Percentiles rank a stretch among this genome's conserved stretches.
Evolutionary conservation across 2,797 vertebrate species (phyloP).

Genomic region (Chromobotia macracanthus): DNA sequence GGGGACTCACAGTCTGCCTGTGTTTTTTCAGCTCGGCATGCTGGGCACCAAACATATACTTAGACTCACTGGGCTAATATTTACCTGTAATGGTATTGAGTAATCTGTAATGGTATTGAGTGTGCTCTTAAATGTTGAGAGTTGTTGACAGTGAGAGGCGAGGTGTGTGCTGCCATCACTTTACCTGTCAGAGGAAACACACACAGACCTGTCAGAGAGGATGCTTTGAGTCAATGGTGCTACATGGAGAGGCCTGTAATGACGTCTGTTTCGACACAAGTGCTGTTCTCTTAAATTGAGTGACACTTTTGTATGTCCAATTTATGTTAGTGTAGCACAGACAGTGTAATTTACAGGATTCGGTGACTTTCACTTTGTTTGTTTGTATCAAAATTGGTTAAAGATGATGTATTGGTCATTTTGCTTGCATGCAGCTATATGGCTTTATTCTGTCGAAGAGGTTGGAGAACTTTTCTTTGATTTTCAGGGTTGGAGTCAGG

Average conservation of each 20-base stretch:
- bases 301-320: slow-evolving; percentile 57
- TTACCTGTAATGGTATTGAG: slow-evolving; percentile 56
- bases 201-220: slow-evolving; percentile 54
- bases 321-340: slow-evolving; percentile 48
- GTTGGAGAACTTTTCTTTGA: slow-evolving; percentile 1
- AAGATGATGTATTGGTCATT: slow-evolving; percentile 12
- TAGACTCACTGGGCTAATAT: slow-evolving; percentile 56
- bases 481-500: not conserved
- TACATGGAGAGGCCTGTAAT: slow-evolving; percentile 62
- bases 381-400: slow-evolving; percentile 39
- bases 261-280: slow-evolving; percentile 62
- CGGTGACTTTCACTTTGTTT: slow-evolving; percentile 31
- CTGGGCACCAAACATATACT: slow-evolving; percentile 39
- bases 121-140: slow-evolving; percentile 60
- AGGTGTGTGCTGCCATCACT: slow-evolving; percentile 59
- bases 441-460: slow-evolving; percentile 5
- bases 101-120: slow-evolving; percentile 63
- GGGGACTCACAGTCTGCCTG: not conserved
- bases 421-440: slow-evolving; percentile 7
- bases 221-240: slow-evolving; percentile 62
- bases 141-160: slow-evolving; percentile 61
- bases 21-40: slow-evolving; percentile 16
- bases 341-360: slow-evolving; percentile 50
- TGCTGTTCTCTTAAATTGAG: slow-evolving; percentile 61
- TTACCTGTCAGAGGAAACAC: slow-evolving; percentile 57